phyloP scores from a whole-genome alignment of 2,888 invertebrate species.

The Coenonympha arcania region DNA sequence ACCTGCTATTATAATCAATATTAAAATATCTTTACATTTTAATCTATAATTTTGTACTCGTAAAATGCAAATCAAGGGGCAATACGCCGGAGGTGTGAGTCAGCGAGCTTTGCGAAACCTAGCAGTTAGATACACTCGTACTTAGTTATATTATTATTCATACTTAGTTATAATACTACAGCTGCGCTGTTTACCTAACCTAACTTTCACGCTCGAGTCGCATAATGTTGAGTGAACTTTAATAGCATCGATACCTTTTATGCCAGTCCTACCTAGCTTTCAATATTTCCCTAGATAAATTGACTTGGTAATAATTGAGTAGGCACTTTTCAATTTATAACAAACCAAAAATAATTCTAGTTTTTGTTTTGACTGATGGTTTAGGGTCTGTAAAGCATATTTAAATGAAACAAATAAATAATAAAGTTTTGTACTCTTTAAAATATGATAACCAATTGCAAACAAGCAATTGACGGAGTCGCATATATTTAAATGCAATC shows the following conservation, averaged over 20 bases:
- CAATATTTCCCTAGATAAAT: too few species aligned
- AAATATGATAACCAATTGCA: neutral
- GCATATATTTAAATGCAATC: too few species aligned
- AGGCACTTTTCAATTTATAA: too few species aligned
- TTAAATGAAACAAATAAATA: neutral
- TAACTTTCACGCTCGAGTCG: constrained; percentile 6
- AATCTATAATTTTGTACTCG: neutral
- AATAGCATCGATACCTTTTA: neutral
- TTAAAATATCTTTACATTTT: too few species aligned
- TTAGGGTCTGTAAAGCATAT: neutral
- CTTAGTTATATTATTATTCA: neutral
- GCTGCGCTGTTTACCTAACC: constrained; percentile 9
- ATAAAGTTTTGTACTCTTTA: neutral
- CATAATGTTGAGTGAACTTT: constrained; percentile 3
- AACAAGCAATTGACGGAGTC: neutral
- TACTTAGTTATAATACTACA: constrained; percentile 16
- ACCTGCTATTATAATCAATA: too few species aligned
- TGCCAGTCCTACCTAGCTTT: neutral
- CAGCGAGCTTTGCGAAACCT: constrained; percentile 10
- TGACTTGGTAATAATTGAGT: too few species aligned
- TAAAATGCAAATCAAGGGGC: constrained; percentile 1
- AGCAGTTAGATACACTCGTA: neutral
- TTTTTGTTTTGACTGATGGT: too few species aligned
- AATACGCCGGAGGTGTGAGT: constrained; percentile 6
- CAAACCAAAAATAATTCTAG: too few species aligned